Evolutionary conservation across 2,888 invertebrate species (phyloP).

Genomic region (Amaurobius ferox): DNA sequence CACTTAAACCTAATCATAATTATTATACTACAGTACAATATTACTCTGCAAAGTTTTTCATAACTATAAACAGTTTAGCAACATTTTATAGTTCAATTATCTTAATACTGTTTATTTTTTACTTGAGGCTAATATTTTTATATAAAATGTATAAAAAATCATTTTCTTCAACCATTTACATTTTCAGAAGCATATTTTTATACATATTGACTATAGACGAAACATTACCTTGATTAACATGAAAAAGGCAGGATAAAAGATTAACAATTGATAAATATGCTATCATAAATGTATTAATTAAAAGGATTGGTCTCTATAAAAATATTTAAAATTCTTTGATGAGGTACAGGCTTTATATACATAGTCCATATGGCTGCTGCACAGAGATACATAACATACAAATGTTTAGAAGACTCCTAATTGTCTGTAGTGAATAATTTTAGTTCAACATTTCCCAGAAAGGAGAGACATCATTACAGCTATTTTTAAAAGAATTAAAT

Average conservation of each 20-base stretch:
- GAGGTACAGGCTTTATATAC: slow-evolving; percentile 5
- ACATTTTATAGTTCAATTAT: no score
- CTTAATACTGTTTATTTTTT: no score
- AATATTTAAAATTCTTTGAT: slow-evolving; percentile 14
- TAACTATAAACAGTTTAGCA: no score
- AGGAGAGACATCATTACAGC: no score
- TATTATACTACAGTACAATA: no score
- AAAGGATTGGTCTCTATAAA: slow-evolving; percentile 7
- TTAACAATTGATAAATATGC: slow-evolving; percentile 1
- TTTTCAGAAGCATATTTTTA: neutral
- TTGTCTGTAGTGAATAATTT: neutral
- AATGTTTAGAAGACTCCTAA: neutral
- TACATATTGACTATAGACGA: neutral
- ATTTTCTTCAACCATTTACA: neutral
- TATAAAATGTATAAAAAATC: neutral
- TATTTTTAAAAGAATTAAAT: no score
- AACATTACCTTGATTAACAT: neutral
- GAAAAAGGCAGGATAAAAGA: slow-evolving; percentile 11
- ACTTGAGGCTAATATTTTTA: no score
- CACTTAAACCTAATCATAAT: no score
- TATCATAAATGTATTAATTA: slow-evolving; percentile 11
- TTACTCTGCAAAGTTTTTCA: no score
- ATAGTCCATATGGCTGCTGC: neutral
- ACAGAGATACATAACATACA: neutral
- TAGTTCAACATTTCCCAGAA: no score